Conservation (phyloP, 1,140 invertebrate genomes). For the Spodoptera litura region DNA sequence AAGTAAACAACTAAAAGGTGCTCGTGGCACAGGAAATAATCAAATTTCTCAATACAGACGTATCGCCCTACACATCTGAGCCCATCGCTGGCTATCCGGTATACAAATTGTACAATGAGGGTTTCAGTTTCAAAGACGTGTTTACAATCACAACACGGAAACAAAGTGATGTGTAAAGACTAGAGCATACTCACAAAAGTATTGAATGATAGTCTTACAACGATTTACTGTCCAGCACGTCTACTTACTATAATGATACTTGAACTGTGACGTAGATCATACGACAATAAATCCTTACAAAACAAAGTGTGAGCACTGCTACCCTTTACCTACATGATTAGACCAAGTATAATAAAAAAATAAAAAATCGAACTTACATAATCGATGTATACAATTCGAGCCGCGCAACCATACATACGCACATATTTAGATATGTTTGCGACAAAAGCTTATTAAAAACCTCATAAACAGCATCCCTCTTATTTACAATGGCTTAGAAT, state of each 20-base stretch:
- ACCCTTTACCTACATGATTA: slow-evolving; percentile 11
- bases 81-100: too few species aligned
- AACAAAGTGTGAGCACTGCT: not conserved
- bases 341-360: slow-evolving; percentile 29
- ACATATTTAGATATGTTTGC: slow-evolving; percentile 82
- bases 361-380: slow-evolving; percentile 47
- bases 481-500: slow-evolving; percentile 74
- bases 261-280: not conserved
- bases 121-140: too few species aligned
- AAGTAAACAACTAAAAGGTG: too few species aligned
- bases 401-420: slow-evolving; percentile 65
- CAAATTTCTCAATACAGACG: too few species aligned
- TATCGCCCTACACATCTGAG: too few species aligned
- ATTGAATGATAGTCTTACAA: not conserved
- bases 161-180: slow-evolving; percentile 9
- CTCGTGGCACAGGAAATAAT: too few species aligned
- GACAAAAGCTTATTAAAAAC: slow-evolving; percentile 81
- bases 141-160: not conserved
- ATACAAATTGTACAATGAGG: too few species aligned
- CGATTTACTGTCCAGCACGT: not conserved
- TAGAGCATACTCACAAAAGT: slow-evolving; percentile 2
- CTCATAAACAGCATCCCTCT: slow-evolving; percentile 64
- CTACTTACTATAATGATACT: not conserved
- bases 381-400: slow-evolving; percentile 65
- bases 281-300: not conserved